These are phyloP conservation scores for Neelides folsomi DNA, from an alignment of 2,888 invertebrate species.

Conservation along the genomic window DNA sequence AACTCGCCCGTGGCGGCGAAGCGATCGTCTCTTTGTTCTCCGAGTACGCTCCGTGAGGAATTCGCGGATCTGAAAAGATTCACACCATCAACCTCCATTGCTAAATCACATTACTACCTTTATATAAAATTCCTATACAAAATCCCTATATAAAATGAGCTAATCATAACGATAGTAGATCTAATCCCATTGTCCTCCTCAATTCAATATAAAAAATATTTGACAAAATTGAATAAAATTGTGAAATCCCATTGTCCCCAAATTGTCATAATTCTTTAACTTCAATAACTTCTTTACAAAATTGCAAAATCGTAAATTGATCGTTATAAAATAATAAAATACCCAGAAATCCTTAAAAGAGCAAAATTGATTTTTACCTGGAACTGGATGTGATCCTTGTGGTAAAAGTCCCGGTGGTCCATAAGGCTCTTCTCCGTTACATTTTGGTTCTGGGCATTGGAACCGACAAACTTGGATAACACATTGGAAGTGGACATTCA, in stretches of 20 bases:
- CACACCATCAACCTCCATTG: not conserved
- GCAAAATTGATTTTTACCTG: no score
- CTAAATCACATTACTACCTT: not conserved
- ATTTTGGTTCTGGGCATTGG: constrained; percentile 85
- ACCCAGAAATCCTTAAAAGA: no score
- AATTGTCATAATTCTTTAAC: no score
- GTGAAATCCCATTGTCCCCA: no score
- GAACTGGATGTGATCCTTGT: constrained; percentile 5
- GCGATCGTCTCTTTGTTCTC: constrained; percentile 70
- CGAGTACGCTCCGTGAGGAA: constrained; percentile 70
- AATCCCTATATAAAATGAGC: not conserved
- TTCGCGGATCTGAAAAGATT: constrained; percentile 65
- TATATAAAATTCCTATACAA: not conserved
- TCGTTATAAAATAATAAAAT: no score
- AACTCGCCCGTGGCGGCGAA: constrained; percentile 49
- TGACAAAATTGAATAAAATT: no score
- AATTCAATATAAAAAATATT: no score
- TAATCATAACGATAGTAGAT: no score
- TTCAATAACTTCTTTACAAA: no score
- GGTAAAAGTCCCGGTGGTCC: constrained; percentile 34
- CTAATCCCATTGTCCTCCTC: no score
- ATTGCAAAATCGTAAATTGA: no score
- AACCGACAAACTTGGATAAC: constrained; percentile 88
- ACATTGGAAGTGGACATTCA: constrained; percentile 95
- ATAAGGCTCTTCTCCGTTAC: constrained; percentile 45